phyloP scores from a whole-genome alignment of 2,113 vertebrate genomes.

The Periophthalmus modestus region DNA sequence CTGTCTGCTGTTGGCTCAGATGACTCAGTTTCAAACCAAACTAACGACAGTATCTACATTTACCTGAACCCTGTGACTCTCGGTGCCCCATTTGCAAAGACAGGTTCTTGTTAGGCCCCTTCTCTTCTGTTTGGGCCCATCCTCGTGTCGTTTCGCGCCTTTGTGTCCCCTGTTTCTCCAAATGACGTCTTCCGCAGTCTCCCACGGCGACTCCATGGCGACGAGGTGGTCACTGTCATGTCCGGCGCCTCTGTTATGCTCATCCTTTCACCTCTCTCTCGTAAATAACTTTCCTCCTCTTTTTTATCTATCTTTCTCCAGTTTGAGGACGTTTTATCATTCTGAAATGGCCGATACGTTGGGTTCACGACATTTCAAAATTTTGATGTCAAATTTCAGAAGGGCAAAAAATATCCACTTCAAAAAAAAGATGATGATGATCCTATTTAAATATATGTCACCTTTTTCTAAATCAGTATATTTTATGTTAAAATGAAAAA shows the following conservation, averaged over 20 bases:
- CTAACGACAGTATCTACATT: slow-evolving; percentile 14
- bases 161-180: slow-evolving; percentile 72
- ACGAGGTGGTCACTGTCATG: slow-evolving; percentile 72
- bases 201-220: slow-evolving; percentile 80
- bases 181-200: slow-evolving; percentile 77
- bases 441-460: too few species aligned
- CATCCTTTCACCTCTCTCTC: slow-evolving; percentile 71
- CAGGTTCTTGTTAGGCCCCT: slow-evolving; percentile 40
- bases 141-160: slow-evolving; percentile 66
- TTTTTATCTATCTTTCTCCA: slow-evolving; percentile 60
- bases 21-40: slow-evolving; percentile 29
- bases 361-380: too few species aligned
- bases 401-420: too few species aligned
- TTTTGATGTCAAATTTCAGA: too few species aligned
- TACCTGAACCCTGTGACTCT: slow-evolving; percentile 59
- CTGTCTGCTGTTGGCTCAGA: slow-evolving; percentile 41
- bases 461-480: too few species aligned
- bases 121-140: slow-evolving; percentile 43
- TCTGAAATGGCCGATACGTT: slow-evolving; percentile 38
- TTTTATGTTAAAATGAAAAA: too few species aligned
- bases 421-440: too few species aligned
- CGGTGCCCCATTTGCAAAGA: slow-evolving; percentile 47
- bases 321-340: slow-evolving; percentile 63
- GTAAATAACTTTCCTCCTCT: slow-evolving; percentile 77
- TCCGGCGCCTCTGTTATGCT: slow-evolving; percentile 78